Evolutionary conservation across 2,888 invertebrate genomes (phyloP), one percentile per base, ranked within the genome.

Genomic region (Drosophila barbarae): DNA sequence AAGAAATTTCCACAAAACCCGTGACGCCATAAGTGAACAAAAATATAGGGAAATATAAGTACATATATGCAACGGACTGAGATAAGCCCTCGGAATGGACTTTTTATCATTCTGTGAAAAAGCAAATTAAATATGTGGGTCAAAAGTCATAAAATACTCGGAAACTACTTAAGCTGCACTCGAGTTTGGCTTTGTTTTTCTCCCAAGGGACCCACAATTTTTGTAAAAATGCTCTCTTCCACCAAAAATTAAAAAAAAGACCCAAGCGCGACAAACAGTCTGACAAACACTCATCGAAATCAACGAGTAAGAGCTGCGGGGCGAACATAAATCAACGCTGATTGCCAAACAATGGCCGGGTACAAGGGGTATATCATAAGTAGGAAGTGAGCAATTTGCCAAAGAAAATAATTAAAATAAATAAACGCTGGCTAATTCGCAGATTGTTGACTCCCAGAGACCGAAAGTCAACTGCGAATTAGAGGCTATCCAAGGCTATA

Each of bases 381-480:
- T 68, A 80, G 84, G 85, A 86, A 86, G 77, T 84, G 67, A 77
- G 65, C 78, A 86, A 86, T 84, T 85, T 85, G 83, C 66, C 86
- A 75, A 75, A 72, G 77, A 73, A 81, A 85, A 84, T 73, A 82
- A 85, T 82, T 82, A 81, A 83, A 77, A 74, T 71, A 73, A 83
- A 76, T 74, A 74, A 72, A 68, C 41, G 56, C 60, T 44, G 55
- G 69, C 52, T 35, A 44, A 53, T 55, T 68, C 18, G 38, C 57
- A 57, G 51, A 53, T 21, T 64, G 55, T 53, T 52, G 59, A 49
- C 53, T 59, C n/a, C 39, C 36, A 32, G 44, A 18, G 13, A 30
- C 50, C 41, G 26, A 46, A 30, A 46, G 44, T 46, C 39, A 49
- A 51, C 42, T 55, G 35, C 32, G 36, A 41, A 52, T 47, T 38